Conservation (phyloP, 2,888 invertebrate genomes). For the Fissipunctia ypsillon region DNA sequence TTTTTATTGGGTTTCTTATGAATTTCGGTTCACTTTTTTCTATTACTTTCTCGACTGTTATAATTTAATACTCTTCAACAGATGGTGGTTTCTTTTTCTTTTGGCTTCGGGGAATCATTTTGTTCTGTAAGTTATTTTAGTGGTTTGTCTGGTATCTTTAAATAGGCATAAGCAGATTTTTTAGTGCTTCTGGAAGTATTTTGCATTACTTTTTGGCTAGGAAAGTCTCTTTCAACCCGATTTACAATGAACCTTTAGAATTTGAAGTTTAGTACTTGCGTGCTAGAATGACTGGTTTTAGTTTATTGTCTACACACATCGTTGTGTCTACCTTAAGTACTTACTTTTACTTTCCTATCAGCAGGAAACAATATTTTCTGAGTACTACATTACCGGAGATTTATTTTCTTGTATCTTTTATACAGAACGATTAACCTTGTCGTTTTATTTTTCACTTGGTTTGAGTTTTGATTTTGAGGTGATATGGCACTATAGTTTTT, state of each 20-base stretch:
- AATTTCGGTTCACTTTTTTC: constrained; percentile 63
- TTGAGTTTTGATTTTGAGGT: constrained; percentile 15
- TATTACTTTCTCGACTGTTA: constrained; percentile 40
- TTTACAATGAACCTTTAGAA: constrained; percentile 5
- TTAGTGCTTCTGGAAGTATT: not conserved
- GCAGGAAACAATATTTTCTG: constrained; percentile 23
- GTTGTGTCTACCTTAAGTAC: not conserved
- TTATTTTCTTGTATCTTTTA: constrained; percentile 20
- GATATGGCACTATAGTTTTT: not conserved
- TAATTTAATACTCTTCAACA: constrained; percentile 49
- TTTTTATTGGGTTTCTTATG: constrained; percentile 70
- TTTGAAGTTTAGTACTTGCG: not conserved
- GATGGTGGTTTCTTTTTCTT: constrained; percentile 40
- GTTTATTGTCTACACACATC: constrained; percentile 9
- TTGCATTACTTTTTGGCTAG: constrained; percentile 7
- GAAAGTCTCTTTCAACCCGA: not conserved
- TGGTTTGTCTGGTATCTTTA: not conserved
- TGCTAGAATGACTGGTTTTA: constrained; percentile 18
- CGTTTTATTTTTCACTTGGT: constrained; percentile 3
- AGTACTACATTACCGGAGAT: constrained; percentile 5
- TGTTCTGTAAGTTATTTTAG: constrained; percentile 8
- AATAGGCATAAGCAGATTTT: not conserved
- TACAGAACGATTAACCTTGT: constrained; percentile 2
- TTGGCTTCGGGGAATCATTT: constrained; percentile 5
- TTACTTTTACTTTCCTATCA: constrained; percentile 8